Conservation (phyloP, 2,888 invertebrate genomes). For the Machimus atricapillus region DNA sequence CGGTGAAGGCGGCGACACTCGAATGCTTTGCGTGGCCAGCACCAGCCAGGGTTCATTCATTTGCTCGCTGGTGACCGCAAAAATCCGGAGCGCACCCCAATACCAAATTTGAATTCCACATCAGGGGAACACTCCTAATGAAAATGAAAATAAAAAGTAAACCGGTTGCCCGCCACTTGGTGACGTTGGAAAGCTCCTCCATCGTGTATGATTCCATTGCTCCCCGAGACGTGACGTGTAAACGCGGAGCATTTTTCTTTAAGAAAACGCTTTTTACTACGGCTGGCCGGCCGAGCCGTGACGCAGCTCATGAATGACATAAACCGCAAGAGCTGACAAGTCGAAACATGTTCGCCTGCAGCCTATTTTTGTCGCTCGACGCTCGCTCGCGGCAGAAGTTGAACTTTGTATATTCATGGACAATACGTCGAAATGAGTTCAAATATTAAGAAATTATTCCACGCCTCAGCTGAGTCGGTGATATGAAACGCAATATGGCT, state of each 20-base stretch:
- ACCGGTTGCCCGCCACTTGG: slow-evolving; percentile 14
- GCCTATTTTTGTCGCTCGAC: slow-evolving; percentile 38
- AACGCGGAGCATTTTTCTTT: not conserved
- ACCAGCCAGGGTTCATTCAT: not conserved
- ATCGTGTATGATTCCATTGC: not conserved
- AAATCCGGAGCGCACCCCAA: slow-evolving; percentile 9
- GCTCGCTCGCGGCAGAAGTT: not conserved
- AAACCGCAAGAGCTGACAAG: slow-evolving; percentile 41
- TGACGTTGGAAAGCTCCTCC: slow-evolving; percentile 15
- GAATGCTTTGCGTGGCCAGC: slow-evolving; percentile 9
- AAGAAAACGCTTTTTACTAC: slow-evolving; percentile 6
- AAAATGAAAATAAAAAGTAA: not conserved
- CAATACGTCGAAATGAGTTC: slow-evolving; percentile 23
- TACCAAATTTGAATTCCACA: not conserved
- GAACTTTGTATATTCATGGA: slow-evolving; percentile 34
- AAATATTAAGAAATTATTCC: slow-evolving; percentile 8
- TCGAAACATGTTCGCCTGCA: slow-evolving; percentile 46
- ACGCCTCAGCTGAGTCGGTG: not conserved
- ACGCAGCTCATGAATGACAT: slow-evolving; percentile 38
- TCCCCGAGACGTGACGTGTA: not conserved
- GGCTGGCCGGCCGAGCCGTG: not conserved
- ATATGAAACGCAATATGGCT: slow-evolving; percentile 25
- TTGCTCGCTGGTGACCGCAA: not conserved
- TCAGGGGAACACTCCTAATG: not conserved
- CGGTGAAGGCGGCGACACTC: not conserved